Conservation (phyloP, 2,888 invertebrate genomes). For the Lepas anatifera region DNA sequence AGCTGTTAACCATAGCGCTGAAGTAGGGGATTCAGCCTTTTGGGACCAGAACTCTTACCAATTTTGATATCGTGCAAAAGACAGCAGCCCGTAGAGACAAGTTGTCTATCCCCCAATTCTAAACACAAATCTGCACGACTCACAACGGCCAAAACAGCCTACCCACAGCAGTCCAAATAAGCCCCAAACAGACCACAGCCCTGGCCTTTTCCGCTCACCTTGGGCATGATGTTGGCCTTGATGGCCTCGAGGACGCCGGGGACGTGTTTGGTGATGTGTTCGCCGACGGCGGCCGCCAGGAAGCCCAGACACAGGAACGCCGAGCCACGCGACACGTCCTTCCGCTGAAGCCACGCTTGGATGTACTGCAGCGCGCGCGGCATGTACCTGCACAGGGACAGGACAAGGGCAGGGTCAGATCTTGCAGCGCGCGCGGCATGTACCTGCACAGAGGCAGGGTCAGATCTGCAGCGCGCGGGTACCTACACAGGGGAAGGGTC, state of each 20-base stretch:
- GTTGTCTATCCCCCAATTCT: too few species aligned
- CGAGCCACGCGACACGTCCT: constrained; percentile 56
- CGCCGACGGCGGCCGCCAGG: constrained; percentile 74
- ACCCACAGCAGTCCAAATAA: too few species aligned
- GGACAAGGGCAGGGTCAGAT: neutral
- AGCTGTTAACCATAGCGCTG: too few species aligned
- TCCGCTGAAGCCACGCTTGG: constrained; percentile 14
- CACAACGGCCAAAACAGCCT: too few species aligned
- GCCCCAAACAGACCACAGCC: too few species aligned
- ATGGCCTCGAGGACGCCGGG: constrained; percentile 75
- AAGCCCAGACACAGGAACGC: constrained; percentile 83
- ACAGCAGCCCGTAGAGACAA: too few species aligned
- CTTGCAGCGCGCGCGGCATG: constrained; percentile 5
- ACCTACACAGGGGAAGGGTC: neutral
- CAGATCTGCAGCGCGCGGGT: too few species aligned
- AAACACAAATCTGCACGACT: too few species aligned
- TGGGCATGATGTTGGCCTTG: constrained; percentile 57
- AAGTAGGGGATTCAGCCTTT: too few species aligned
- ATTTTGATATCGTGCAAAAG: too few species aligned
- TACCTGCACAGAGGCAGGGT: neutral
- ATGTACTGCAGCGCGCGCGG: constrained; percentile 15
- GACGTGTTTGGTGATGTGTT: constrained; percentile 64
- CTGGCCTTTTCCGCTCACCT: too few species aligned
- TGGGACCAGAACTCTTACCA: too few species aligned
- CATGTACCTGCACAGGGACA: neutral